Base-by-base conservation (phyloP, 1,140 invertebrate species). In the Amyelois transitella region DNA sequence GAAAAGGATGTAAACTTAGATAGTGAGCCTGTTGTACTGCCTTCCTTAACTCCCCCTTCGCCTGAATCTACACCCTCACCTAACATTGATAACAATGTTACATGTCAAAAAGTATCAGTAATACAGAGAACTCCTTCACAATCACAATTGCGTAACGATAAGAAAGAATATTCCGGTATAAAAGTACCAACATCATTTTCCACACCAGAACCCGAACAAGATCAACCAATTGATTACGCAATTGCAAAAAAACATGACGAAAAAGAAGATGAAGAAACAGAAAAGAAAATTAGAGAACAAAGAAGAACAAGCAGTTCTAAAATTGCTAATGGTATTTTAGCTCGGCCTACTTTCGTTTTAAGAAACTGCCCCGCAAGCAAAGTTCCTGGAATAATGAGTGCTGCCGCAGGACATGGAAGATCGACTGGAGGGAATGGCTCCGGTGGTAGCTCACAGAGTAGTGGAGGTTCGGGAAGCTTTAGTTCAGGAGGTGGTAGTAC, bases 201-300 rank as follows among this genome's bases (percentile, higher is more conserved):
- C 6, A 66, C 90, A 14, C 66, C 89, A 28, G 88, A 87, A 81
- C 91, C 92, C 0, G 91, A 92, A 82, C 93, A 96, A 86, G 95
- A 96, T 45, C 94, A 95, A 63, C 95, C 95, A 0, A 96, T 96
- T 51, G 94, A 96, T 73, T 96, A 96, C 79, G 94, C 94, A 65
- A 94, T 96, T 54, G 94, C 94, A 14, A 96, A 94, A 79, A 92
- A 93, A 53, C 90, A 92, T 59, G 91, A 92, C 18, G 91, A 93
- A 60, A 81, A 86, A 10, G 91, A 93, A 72, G 92, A 94, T 52
- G 90, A 78, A 85, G 92, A 87, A 86, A 92, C 88, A 62, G 89
- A 81, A 85, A 90, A 84, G 77, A 90, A 88, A 84, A 88, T 76
- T 71, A 89, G 82, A 76, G 91, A 89, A 81, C 90, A 91, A 69